Evolutionary conservation across 2,797 vertebrate genomes (phyloP), one percentile per base, ranked within the genome.

Genomic region (Premnoplex brunnescens): DNA sequence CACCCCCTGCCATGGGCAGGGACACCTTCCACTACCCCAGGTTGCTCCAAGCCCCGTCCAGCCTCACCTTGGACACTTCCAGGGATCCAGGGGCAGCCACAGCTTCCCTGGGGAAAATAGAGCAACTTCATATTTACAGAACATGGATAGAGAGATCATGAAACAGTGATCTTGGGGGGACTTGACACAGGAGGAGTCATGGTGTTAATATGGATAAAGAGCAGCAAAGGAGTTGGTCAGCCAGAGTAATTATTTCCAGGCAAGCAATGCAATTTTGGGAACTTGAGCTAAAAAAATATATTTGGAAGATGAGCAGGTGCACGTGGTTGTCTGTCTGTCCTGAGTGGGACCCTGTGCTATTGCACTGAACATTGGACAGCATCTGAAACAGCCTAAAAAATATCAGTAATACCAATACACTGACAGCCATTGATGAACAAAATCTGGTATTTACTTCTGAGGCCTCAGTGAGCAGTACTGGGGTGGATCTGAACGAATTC

Each of bases 301-400:
- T 66, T 51, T 83, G 69, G 17, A 66, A 67, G 14, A 14, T 39
- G 21, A 52, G 30, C 2, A 2, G n/a, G 28, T 41, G 19, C 9
- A 19, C 10, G 2, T 2, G 1, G 5, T 24, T 75, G 44, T 81
- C 63, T 12, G 4, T 37, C 16, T 4, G 1, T 13, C 60, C 36
- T 39, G 13, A 8, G 9, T 66, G 34, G 34, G 19, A 34, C 17
- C 22, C 3, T 66, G 24, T 37, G 32, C 0, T 1, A 0, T 60
- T 88, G 52, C 6, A 16, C 43, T 81, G 56, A 60, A 43, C 6
- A 22, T 39, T 36, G 56, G 19, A 44, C 1, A 1, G 26, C 7
- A 27, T 44, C 77, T 67, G 67, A 32, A 83, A 52, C 10, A 56
- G 34, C 41, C 36, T 48, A 41, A 81, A 81, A 89, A 78, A 18